Conservation (phyloP, 2,888 invertebrate genomes). For the Micoletzkya japonica region DNA sequence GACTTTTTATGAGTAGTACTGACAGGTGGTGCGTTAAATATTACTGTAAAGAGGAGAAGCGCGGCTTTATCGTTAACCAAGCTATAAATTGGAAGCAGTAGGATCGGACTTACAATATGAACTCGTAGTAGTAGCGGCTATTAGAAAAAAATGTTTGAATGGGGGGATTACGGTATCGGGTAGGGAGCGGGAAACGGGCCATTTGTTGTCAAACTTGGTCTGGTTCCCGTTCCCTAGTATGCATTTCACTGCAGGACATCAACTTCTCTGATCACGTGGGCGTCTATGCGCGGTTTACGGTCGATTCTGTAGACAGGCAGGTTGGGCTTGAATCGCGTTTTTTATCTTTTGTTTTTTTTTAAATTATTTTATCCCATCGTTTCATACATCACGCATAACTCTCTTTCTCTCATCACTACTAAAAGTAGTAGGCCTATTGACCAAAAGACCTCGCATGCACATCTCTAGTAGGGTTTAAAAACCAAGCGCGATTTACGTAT, state of each 20-base stretch:
- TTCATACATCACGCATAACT: not conserved
- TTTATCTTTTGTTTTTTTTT: too few relatives aligned
- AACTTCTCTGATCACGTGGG: slow-evolving; percentile 62
- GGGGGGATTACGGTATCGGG: slow-evolving; percentile 30
- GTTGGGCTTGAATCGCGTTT: slow-evolving; percentile 19
- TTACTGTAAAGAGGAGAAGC: not conserved
- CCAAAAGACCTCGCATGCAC: too few relatives aligned
- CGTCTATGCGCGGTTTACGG: slow-evolving; percentile 50
- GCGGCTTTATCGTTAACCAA: too few relatives aligned
- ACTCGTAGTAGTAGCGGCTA: slow-evolving; percentile 2
- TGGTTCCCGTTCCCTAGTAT: not conserved
- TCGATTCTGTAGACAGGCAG: slow-evolving; percentile 40
- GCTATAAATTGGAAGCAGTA: too few relatives aligned
- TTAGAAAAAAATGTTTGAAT: not conserved
- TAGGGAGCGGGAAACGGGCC: not conserved
- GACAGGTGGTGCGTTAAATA: not conserved
- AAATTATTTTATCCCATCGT: too few relatives aligned
- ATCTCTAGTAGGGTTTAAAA: too few relatives aligned
- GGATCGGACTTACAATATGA: too few relatives aligned
- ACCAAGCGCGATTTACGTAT: too few relatives aligned
- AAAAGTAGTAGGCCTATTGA: too few relatives aligned
- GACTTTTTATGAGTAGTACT: too few relatives aligned
- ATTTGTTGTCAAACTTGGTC: not conserved
- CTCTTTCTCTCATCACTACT: not conserved
- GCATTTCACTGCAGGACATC: slow-evolving; percentile 29